phyloP scores from a whole-genome alignment of 23 tunicate species.

The Styela plicata region DNA sequence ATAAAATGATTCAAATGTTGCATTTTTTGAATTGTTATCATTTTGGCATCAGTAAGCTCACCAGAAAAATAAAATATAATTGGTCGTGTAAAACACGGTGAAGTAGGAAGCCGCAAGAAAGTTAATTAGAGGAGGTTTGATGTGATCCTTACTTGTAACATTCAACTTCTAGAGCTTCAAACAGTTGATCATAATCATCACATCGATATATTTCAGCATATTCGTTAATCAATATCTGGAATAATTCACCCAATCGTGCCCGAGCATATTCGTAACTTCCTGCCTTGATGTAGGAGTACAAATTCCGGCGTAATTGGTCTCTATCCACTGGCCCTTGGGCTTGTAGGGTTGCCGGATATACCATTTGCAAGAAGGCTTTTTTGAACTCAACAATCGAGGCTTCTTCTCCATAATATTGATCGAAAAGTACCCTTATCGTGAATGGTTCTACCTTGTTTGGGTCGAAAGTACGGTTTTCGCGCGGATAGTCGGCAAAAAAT shows the following conservation, averaged over 20 bases:
- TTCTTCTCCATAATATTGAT: constrained; percentile 46
- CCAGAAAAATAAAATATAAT: no score
- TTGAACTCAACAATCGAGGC: constrained; percentile 56
- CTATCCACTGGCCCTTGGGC: constrained; percentile 30
- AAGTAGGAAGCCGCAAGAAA: no score
- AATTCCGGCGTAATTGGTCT: constrained; percentile 31
- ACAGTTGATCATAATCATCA: neutral
- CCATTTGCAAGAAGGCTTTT: constrained; percentile 38
- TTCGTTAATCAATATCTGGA: constrained; percentile 30
- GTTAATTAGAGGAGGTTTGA: no score
- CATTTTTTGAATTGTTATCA: no score
- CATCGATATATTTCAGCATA: constrained; percentile 13
- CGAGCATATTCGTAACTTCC: constrained; percentile 60
- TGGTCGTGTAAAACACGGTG: no score
- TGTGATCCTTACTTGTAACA: constrained; percentile 59
- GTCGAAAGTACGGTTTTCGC: constrained; percentile 29
- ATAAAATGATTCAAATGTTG: no score
- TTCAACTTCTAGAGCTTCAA: constrained; percentile 43
- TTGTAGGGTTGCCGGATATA: constrained; percentile 19
- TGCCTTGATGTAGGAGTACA: constrained; percentile 31
- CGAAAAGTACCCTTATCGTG: constrained; percentile 43
- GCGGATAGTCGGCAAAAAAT: constrained; percentile 62
- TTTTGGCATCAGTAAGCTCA: no score
- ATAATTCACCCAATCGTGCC: constrained; percentile 23
- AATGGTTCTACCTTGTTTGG: constrained; percentile 26